Evolutionary conservation across 2,797 vertebrate genomes (phyloP).

Genomic region (Enteromius paludinosus): DNA sequence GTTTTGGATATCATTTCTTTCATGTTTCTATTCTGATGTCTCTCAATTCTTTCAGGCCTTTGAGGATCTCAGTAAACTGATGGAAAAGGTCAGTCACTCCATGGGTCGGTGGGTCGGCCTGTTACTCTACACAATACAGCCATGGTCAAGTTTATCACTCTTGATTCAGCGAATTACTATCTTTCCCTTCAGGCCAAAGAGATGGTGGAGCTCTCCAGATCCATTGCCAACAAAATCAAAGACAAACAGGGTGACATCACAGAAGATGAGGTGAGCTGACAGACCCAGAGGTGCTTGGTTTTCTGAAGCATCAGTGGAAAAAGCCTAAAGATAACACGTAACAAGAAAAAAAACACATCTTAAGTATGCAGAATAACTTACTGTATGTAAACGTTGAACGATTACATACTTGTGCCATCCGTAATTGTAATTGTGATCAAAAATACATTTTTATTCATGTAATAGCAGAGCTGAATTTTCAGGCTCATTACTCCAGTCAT

Average conservation of each 20-base stretch:
- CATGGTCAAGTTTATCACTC: not conserved
- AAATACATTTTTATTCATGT: not conserved
- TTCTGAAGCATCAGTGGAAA: not conserved
- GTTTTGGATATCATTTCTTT: slow-evolving; percentile 15
- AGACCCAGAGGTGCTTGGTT: not conserved
- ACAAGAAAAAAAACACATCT: too few relatives aligned
- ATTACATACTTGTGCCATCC: too few relatives aligned
- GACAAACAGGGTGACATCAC: slow-evolving; percentile 98
- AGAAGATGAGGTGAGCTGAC: slow-evolving; percentile 90
- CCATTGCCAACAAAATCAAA: slow-evolving; percentile 98
- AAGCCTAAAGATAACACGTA: too few relatives aligned
- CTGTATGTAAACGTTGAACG: too few relatives aligned
- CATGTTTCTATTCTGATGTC: slow-evolving; percentile 10
- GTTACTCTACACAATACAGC: not conserved
- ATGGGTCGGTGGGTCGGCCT: not conserved
- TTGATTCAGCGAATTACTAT: not conserved
- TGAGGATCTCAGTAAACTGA: slow-evolving; percentile 97
- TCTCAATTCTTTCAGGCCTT: slow-evolving; percentile 86
- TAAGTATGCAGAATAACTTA: too few relatives aligned
- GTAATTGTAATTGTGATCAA: too few relatives aligned
- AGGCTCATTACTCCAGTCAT: too few relatives aligned
- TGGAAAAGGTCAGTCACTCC: slow-evolving; percentile 90
- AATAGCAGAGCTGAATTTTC: not conserved
- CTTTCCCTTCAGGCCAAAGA: slow-evolving; percentile 88
- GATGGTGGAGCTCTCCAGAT: slow-evolving; percentile 98